A percentile compares a stretch with the other conserved stretches of the same genome.
These are phyloP conservation scores for Mamestra brassicae DNA, from an alignment of 2,888 invertebrate species.

Conservation along the genomic window DNA sequence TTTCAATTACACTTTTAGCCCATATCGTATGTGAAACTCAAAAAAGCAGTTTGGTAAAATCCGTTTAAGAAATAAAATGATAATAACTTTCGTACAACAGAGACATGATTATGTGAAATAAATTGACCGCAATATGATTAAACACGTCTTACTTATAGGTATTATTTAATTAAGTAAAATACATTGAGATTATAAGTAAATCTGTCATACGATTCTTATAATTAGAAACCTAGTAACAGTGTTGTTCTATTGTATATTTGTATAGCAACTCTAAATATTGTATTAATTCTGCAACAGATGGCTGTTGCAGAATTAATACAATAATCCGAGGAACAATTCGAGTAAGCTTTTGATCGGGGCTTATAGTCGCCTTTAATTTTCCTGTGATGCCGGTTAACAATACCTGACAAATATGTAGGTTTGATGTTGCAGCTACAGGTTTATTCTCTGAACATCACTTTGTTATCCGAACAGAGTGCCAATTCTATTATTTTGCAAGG, in stretches of 20 bases:
- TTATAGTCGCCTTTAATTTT: not conserved
- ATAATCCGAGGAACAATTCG: not conserved
- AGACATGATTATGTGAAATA: constrained; percentile 18
- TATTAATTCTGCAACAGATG: no score
- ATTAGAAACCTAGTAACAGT: not conserved
- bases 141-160: not conserved
- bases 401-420: not conserved
- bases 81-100: not conserved
- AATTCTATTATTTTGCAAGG: no score
- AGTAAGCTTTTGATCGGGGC: not conserved
- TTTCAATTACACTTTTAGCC: not conserved
- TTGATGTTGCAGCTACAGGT: not conserved
- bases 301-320: not conserved
- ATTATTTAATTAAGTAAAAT: not conserved
- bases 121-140: constrained; percentile 21
- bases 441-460: not conserved
- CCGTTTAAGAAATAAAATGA: not conserved
- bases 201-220: not conserved
- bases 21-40: not conserved
- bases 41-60: not conserved
- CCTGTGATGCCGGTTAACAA: no score
- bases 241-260: not conserved
- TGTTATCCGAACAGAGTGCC: not conserved
- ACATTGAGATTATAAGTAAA: not conserved
- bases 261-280: not conserved